Evolutionary conservation across 2,888 invertebrate genomes (phyloP).

Genomic region (Eupithecia centaureata): DNA sequence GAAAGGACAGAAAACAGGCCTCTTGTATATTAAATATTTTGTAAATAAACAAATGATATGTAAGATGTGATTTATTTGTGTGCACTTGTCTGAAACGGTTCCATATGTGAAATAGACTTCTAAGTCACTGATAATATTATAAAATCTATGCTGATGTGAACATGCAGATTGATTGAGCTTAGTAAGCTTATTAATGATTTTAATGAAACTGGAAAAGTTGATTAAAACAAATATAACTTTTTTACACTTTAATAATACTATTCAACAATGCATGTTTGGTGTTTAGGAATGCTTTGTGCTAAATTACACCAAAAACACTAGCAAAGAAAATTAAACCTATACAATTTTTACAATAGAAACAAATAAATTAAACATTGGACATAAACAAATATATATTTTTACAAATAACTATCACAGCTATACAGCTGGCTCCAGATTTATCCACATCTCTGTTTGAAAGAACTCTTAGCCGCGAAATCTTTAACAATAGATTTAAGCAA

Average conservation of each 20-base stretch:
- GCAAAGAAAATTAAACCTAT: conserved; percentile 24
- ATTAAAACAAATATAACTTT: conserved; percentile 19
- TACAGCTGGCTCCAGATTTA: too few species aligned
- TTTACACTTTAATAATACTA: conserved; percentile 41
- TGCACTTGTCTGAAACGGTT: not conserved
- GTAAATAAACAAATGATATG: too few species aligned
- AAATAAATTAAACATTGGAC: conserved; percentile 16
- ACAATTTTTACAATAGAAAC: conserved; percentile 23
- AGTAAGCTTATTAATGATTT: too few species aligned
- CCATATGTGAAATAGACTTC: not conserved
- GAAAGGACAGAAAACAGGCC: not conserved
- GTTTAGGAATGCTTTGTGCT: conserved; percentile 40
- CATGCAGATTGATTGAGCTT: too few species aligned
- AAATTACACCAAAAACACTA: conserved; percentile 18
- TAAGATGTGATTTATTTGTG: too few species aligned
- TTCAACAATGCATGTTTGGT: conserved; percentile 35
- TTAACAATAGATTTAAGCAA: too few species aligned
- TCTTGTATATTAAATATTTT: too few species aligned
- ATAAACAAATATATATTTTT: conserved; percentile 30
- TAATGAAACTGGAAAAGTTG: not conserved
- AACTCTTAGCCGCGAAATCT: too few species aligned
- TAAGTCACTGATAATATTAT: too few species aligned
- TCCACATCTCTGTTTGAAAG: not conserved
- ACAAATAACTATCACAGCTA: conserved; percentile 31
- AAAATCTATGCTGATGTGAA: too few species aligned